Evolutionary conservation across 2,797 vertebrate genomes (phyloP).

Genomic region (Danio tinwini): DNA sequence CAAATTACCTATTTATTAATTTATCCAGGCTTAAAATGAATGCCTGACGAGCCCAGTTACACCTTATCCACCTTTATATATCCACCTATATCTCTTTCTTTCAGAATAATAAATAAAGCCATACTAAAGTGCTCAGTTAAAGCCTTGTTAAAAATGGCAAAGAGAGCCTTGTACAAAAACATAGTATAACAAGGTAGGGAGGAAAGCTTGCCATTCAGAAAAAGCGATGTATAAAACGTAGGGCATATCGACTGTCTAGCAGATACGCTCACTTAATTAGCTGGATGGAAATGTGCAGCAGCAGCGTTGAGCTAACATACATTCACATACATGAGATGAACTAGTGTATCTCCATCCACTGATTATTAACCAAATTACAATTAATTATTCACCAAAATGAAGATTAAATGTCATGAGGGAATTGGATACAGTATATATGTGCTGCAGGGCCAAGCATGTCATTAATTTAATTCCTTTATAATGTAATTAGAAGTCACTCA

Average conservation of each 20-base stretch:
- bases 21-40: background rate
- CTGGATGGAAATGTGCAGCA: background rate
- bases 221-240: background rate
- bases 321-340: conserved; percentile 10
- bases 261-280: background rate
- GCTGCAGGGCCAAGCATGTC: conserved; percentile 4
- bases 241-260: background rate
- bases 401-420: conserved; percentile 34
- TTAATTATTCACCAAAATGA: conserved; percentile 31
- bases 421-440: conserved; percentile 22
- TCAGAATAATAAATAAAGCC: background rate
- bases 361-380: conserved; percentile 36
- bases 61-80: background rate
- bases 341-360: conserved; percentile 17
- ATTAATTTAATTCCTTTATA: conserved; percentile 34
- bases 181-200: background rate
- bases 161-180: background rate
- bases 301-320: background rate
- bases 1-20: background rate
- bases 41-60: background rate
- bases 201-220: too few relatives aligned
- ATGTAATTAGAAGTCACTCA: conserved; percentile 31
- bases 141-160: background rate
- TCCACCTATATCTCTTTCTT: background rate
- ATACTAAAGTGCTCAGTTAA: background rate